Conservation (phyloP, 2,113 vertebrate genomes). For the Jacana jacana region DNA sequence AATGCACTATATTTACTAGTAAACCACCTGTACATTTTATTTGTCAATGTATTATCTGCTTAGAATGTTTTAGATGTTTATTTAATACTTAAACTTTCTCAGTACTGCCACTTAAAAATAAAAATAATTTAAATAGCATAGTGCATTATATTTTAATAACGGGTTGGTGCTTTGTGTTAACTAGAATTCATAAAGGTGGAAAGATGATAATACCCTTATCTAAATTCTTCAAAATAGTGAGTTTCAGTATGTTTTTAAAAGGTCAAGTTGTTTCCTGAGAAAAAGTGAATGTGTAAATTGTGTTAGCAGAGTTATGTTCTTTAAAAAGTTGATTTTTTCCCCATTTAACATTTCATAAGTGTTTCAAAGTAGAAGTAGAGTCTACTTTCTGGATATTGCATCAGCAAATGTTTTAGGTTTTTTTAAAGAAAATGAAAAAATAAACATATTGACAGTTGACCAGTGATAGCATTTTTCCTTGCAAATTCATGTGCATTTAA, state of each 20-base stretch:
- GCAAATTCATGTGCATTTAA: neutral
- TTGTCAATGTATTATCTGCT: neutral
- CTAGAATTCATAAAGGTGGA: slow-evolving; percentile 1
- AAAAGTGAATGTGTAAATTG: slow-evolving; percentile 48
- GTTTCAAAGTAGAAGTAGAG: neutral
- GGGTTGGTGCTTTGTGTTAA: neutral
- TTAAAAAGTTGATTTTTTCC: slow-evolving; percentile 41
- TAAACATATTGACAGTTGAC: neutral
- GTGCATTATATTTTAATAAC: slow-evolving; percentile 35
- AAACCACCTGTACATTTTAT: neutral
- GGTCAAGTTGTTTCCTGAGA: slow-evolving; percentile 52
- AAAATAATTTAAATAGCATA: neutral
- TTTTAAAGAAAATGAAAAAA: neutral
- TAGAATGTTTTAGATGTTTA: neutral
- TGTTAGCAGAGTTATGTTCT: slow-evolving; percentile 28
- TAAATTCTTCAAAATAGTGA: slow-evolving; percentile 21
- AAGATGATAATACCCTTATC: neutral
- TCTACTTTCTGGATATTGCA: neutral
- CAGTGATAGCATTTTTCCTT: neutral
- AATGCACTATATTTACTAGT: neutral
- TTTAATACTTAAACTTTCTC: slow-evolving; percentile 25
- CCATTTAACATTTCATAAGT: slow-evolving; percentile 23
- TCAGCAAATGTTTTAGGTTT: neutral
- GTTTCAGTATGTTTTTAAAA: slow-evolving; percentile 40
- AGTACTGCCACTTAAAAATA: neutral